Evolutionary conservation across 2,888 invertebrate species (phyloP), one percentile per base, ranked within the genome.

Genomic region (Oscheius sp.): DNA sequence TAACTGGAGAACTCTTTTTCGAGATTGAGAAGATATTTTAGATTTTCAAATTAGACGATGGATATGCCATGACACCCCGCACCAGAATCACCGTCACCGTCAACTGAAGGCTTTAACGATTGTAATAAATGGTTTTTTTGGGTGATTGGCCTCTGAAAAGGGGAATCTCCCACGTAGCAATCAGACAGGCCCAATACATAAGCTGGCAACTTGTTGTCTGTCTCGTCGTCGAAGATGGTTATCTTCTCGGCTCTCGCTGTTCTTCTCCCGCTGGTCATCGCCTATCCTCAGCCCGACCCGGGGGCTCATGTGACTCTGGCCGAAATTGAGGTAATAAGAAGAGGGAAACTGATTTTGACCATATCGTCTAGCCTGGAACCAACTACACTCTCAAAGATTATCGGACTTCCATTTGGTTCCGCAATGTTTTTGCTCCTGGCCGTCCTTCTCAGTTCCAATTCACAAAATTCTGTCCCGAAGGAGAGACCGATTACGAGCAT

Each of bases 81-180:
- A 41, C 70, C 2, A 9, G 46, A 16, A 70, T 70, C 52, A 46
- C 25, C 1, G 70, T 70, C 46, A 35, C 23, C 21, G 70, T 58
- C 21, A 59, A 27, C 35, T 70, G 58, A 70, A 35, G 35, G 35
- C 35, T 35, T 35, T 35, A 35, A 9, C 35, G 9, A 9, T 6
- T 35, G 9, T 35, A 35, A 35, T 35, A 35, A 35, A 35, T 6
- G 3, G 5, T 35, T 35, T 35, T 35, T 35, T 35, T 35, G 35
- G 35, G 35, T 35, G 35, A 9, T 35, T 35, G 35, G 35, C 35
- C 35, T 35, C 35, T 35, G 9, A 9, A 35, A 35, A 9, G 35
- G 35, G 35, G 9, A 35, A 35, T 35, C 35, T 35, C 35, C 35
- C 35, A 35, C 35, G 35, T 35, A 35, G 35, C 35, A 35, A 35